Evolutionary conservation across 1,140 invertebrate genomes (phyloP), one percentile per base, ranked within the genome.

Genomic region (Lycorma delicatula): DNA sequence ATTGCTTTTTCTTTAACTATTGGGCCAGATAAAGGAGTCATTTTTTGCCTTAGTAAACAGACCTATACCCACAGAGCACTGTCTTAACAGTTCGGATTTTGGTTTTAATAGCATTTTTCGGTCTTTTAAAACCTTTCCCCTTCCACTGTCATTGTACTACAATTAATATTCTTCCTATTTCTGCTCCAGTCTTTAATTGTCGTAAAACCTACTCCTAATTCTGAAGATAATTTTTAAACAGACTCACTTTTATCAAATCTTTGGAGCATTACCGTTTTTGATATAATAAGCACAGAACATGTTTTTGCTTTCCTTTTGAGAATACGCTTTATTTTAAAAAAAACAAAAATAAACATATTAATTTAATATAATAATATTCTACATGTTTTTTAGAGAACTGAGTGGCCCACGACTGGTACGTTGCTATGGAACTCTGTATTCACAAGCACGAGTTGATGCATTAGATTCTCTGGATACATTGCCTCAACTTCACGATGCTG

Each of bases 391-490:
- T 68, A 81, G 79, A 66, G 69, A 74, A 50, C 62, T 79, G 16
- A 67, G 68, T 27, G 70, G 66, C 20, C 66, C 71, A 41, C 66
- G 68, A 28, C 72, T 93, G 57, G 81, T 93, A 36, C 81, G 87
- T 31, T 80, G 82, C 62, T 97, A 93, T 74, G 86, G 82, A 9
- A 81, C 83, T 61, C 78, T 96, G 47, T 96, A 95, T 73, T 81
- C 85, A 38, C 84, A 87, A 66, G 86, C 85, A n/a, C 77, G 91
- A 55, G 81, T 90, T 13, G 86, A 93, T 61, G 85, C 89, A 2
- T 74, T 96, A 61, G 89, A 93, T 66, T 84, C 90, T 9, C 74
- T 96, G 36, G 85, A 92, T 66, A 76, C 79, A 1, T 74, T 95
- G 11, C 80, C 83, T 7, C 82, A 89, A 48, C 76, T 97, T 9